Conservation (phyloP, 1,140 invertebrate species). For the Atta texana region DNA sequence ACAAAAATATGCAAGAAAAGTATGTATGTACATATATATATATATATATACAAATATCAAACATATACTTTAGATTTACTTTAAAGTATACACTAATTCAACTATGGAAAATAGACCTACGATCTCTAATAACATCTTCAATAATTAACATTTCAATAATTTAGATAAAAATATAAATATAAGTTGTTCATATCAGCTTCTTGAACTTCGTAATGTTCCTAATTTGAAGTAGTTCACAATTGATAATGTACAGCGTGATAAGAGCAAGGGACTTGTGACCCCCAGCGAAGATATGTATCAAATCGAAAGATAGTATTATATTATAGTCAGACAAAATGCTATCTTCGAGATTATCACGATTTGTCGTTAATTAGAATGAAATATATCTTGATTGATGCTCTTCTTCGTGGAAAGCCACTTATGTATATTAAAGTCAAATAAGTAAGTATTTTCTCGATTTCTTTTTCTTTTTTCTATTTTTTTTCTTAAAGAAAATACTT, state of each 20-base stretch:
- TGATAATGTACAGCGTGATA: slow-evolving; percentile 1
- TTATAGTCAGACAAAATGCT: background rate
- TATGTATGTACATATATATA: too few species aligned
- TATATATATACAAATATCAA: too few species aligned
- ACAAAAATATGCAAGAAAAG: too few species aligned
- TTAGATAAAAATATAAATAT: slow-evolving; percentile 15
- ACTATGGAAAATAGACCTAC: too few species aligned
- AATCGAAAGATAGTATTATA: background rate
- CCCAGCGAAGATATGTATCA: slow-evolving; percentile 4
- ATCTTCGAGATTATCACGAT: slow-evolving; percentile 6
- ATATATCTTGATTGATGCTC: background rate
- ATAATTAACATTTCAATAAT: background rate
- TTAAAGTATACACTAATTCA: too few species aligned
- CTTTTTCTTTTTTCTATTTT: background rate
- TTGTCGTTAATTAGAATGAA: background rate
- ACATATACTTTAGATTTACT: too few species aligned
- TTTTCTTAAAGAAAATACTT: background rate
- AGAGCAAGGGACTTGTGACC: background rate
- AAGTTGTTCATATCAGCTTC: background rate
- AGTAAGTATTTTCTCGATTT: background rate
- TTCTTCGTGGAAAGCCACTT: background rate
- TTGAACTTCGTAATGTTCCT: background rate
- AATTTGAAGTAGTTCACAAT: slow-evolving; percentile 4
- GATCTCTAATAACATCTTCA: background rate
- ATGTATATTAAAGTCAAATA: background rate